Conservation (phyloP, 2,888 invertebrate genomes). For the Drosophila hawaiiensis region DNA sequence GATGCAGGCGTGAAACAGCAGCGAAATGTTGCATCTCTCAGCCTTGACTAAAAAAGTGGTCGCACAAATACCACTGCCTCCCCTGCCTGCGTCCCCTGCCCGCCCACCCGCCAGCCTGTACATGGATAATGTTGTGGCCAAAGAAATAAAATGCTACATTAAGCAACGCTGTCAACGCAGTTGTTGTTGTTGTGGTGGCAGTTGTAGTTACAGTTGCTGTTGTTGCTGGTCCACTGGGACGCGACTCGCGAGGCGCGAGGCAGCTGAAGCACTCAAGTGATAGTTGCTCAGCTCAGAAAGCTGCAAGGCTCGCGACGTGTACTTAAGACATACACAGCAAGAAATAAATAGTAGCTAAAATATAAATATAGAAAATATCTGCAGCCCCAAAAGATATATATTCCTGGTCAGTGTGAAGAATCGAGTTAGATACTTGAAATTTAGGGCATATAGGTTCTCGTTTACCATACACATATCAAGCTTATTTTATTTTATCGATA, state of each 20-base stretch:
- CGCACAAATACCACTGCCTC: neutral
- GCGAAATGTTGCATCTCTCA: conserved; percentile 5
- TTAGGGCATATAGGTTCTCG: neutral
- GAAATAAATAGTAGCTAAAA: neutral
- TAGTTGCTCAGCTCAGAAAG: conserved; percentile 31
- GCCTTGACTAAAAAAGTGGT: neutral
- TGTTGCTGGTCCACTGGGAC: conserved; percentile 17
- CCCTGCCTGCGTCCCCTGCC: neutral
- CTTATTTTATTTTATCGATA: neutral
- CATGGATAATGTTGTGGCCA: conserved; percentile 14
- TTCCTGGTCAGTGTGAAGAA: neutral
- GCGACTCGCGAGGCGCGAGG: conserved; percentile 19
- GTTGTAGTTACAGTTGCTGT: neutral
- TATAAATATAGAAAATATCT: neutral
- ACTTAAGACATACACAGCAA: conserved; percentile 4
- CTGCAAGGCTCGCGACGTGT: conserved; percentile 33
- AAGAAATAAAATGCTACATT: conserved; percentile 21
- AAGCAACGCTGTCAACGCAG: conserved; percentile 20
- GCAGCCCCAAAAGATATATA: neutral
- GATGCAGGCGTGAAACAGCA: conserved; percentile 1
- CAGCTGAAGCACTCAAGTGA: conserved; percentile 36
- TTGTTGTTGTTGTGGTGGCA: conserved; percentile 3
- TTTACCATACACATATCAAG: neutral
- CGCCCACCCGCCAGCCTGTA: neutral
- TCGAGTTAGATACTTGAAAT: neutral